Conservation (phyloP, 2,888 invertebrate species). For the Drosophila maculinotata region DNA sequence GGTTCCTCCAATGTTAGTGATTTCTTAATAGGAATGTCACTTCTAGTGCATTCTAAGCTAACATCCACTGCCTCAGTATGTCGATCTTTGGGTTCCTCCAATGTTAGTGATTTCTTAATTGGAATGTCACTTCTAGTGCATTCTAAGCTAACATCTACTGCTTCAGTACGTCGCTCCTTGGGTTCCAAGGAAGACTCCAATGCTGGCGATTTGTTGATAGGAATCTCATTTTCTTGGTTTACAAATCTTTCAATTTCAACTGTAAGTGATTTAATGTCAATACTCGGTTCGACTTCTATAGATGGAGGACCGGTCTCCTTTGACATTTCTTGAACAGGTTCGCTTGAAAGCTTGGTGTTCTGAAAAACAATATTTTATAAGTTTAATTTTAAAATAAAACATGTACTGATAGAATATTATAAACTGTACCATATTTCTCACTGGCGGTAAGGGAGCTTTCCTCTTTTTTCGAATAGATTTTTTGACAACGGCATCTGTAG, state of each 20-base stretch:
- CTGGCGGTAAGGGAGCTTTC: constrained; percentile 87
- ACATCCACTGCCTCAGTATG: background rate
- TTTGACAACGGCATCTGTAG: constrained; percentile 6
- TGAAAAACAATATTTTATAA: constrained; percentile 10
- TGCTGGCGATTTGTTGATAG: background rate
- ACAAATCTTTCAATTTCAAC: constrained; percentile 70
- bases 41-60: background rate
- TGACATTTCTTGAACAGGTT: background rate
- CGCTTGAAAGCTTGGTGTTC: constrained; percentile 2
- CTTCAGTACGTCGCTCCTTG: background rate
- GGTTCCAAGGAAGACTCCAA: background rate
- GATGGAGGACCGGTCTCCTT: constrained; percentile 1
- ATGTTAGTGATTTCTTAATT: background rate
- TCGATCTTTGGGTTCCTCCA: background rate
- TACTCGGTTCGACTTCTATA: constrained; percentile 20
- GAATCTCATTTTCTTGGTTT: constrained; percentile 35
- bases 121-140: too few relatives aligned
- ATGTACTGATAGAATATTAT: background rate
- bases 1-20: too few relatives aligned
- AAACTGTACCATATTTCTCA: constrained; percentile 39
- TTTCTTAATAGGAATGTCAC: too few relatives aligned
- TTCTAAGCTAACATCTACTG: background rate
- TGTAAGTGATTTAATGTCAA: constrained; percentile 61
- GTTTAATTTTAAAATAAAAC: background rate
- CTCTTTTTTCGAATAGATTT: constrained; percentile 88